A percentile compares a stretch with the other conserved stretches of the same genome.
Evolutionary conservation across 2,888 invertebrate species (phyloP).

Genomic region (Sisyra terminalis): DNA sequence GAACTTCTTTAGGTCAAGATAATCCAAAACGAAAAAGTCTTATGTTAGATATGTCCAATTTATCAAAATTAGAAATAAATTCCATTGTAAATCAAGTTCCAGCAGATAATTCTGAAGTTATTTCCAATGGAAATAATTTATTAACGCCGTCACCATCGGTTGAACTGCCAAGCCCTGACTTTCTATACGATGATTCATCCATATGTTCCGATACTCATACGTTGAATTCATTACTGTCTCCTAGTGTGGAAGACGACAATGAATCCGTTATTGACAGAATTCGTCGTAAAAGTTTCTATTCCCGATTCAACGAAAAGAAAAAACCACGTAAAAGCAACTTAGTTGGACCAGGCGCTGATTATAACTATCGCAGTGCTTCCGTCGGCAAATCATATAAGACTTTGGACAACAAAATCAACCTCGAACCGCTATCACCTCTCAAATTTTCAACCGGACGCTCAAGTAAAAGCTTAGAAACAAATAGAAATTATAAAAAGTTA

Average conservation of each 20-base stretch:
- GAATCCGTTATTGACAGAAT: conserved; percentile 72
- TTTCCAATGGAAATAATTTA: no score
- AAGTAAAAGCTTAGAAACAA: no score
- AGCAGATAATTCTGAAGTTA: not conserved
- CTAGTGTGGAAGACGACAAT: conserved; percentile 28
- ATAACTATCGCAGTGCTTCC: conserved; percentile 1
- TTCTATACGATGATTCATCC: no score
- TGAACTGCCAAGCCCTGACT: no score
- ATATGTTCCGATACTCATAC: no score
- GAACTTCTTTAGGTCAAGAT: conserved; percentile 18
- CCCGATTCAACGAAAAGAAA: conserved; percentile 74
- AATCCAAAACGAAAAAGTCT: conserved; percentile 30
- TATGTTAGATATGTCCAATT: conserved; percentile 43
- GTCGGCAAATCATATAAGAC: not conserved
- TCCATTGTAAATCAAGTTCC: conserved; percentile 7
- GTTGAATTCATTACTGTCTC: conserved; percentile 19
- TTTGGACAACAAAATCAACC: not conserved
- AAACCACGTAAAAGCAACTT: conserved; percentile 49
- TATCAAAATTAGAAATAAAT: conserved; percentile 17
- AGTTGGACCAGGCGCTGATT: conserved; percentile 35
- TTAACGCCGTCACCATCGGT: conserved; percentile 15
- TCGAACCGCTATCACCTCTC: conserved; percentile 2
- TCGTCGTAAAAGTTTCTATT: conserved; percentile 75
- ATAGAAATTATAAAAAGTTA: no score
- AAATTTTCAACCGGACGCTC: not conserved